Evolutionary conservation across 2,888 invertebrate genomes (phyloP).

Genomic region (Altica lythri): DNA sequence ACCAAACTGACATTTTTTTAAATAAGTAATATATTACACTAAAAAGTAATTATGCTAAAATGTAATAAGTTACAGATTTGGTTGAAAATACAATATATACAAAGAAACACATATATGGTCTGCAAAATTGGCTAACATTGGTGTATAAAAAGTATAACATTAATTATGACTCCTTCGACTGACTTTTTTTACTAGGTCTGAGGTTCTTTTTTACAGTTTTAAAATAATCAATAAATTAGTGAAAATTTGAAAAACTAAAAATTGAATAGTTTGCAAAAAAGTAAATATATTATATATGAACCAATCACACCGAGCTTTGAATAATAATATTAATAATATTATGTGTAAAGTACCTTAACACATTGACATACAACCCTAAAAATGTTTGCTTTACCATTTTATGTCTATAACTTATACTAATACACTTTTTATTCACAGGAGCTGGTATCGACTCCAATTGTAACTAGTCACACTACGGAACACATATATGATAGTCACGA

Average conservation of each 20-base stretch:
- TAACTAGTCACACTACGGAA: conserved; percentile 57
- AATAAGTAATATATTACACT: conserved; percentile 1
- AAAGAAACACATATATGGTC: no score
- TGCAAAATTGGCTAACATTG: no score
- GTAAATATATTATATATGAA: background rate
- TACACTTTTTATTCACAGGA: conserved; percentile 56
- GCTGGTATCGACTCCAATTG: conserved; percentile 60
- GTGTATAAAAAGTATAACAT: no score
- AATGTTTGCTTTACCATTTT: background rate
- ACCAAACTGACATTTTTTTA: no score
- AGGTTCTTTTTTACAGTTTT: no score
- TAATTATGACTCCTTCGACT: no score
- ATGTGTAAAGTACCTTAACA: background rate
- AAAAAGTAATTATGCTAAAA: no score
- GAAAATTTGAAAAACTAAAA: no score
- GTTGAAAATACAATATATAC: background rate
- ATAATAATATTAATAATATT: background rate
- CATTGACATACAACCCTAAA: background rate
- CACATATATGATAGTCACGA: conserved; percentile 50
- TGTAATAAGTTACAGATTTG: background rate
- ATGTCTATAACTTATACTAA: background rate
- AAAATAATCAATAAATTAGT: no score
- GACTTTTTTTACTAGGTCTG: no score
- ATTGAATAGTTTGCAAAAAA: no score
- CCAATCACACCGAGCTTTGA: background rate